Percentiles rank a stretch among this genome's conserved stretches.
Conservation (phyloP, 2,113 vertebrate genomes). For the Planiliza haematocheilus region DNA sequence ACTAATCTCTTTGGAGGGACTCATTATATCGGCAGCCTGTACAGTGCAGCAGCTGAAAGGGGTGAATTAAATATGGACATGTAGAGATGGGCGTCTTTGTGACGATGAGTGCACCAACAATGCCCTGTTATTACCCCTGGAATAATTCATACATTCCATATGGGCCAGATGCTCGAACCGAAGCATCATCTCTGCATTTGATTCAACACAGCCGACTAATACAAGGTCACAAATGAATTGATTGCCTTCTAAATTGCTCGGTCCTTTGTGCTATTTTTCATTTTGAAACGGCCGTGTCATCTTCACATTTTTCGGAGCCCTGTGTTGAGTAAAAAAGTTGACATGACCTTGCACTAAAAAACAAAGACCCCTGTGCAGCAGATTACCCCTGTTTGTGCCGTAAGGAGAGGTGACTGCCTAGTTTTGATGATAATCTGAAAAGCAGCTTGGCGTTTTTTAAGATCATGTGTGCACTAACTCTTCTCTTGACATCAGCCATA, state of each 20-base stretch:
- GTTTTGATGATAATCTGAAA: conserved; percentile 73
- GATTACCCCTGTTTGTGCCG: conserved; percentile 46
- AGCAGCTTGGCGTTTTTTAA: conserved; percentile 74
- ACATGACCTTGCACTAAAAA: conserved; percentile 36
- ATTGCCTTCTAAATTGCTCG: conserved; percentile 33
- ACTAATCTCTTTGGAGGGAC: conserved; percentile 83
- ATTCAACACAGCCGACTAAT: conserved; percentile 22
- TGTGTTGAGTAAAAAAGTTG: conserved; percentile 24
- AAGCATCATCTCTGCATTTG: conserved; percentile 25
- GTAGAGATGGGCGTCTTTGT: conserved; percentile 77
- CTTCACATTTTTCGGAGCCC: not conserved
- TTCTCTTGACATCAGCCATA: conserved; percentile 46
- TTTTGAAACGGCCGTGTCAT: conserved; percentile 19
- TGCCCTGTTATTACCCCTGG: conserved; percentile 63
- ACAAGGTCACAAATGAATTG: conserved; percentile 47
- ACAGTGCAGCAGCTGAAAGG: conserved; percentile 79
- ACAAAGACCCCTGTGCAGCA: conserved; percentile 27
- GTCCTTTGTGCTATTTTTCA: conserved; percentile 21
- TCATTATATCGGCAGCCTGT: conserved; percentile 77
- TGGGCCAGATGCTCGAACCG: conserved; percentile 64
- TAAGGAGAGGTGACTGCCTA: conserved; percentile 59
- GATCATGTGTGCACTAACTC: conserved; percentile 51
- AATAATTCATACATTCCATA: conserved; percentile 76
- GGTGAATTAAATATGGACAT: conserved; percentile 74
- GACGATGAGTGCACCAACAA: conserved; percentile 68